These are phyloP conservation scores for Cottus gobio DNA, from an alignment of 2,113 vertebrate genomes.

Conservation along the genomic window DNA sequence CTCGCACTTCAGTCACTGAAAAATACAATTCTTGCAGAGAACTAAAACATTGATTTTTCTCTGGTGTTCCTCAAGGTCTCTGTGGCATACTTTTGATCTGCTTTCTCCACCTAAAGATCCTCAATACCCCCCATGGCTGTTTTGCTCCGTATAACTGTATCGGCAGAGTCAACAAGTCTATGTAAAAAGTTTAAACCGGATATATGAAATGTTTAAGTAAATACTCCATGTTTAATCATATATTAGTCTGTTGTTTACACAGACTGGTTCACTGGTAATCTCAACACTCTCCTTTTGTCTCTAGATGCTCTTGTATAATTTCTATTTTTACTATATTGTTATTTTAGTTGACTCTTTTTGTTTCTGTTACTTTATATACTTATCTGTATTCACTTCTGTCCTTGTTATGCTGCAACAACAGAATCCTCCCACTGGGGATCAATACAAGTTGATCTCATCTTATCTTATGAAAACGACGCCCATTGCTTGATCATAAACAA, in stretches of 20 bases:
- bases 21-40: background rate
- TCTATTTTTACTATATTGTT: background rate
- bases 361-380: background rate
- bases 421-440: background rate
- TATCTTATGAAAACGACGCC: slow-evolving; percentile 2
- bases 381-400: background rate
- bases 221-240: background rate
- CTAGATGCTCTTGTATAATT: background rate
- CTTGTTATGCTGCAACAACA: background rate
- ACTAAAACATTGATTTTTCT: background rate
- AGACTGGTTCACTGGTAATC: background rate
- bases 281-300: background rate
- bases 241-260: background rate
- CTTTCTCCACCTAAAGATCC: background rate
- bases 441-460: background rate
- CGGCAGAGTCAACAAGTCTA: background rate
- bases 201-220: background rate
- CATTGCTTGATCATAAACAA: background rate
- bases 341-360: background rate
- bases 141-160: background rate
- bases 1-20: background rate
- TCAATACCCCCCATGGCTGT: background rate
- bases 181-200: background rate
- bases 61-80: background rate
- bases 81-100: background rate